These are phyloP conservation scores for Umimayanthus chanpuru DNA, from an alignment of 92 coral and sea anemone species.

Conservation along the genomic window DNA sequence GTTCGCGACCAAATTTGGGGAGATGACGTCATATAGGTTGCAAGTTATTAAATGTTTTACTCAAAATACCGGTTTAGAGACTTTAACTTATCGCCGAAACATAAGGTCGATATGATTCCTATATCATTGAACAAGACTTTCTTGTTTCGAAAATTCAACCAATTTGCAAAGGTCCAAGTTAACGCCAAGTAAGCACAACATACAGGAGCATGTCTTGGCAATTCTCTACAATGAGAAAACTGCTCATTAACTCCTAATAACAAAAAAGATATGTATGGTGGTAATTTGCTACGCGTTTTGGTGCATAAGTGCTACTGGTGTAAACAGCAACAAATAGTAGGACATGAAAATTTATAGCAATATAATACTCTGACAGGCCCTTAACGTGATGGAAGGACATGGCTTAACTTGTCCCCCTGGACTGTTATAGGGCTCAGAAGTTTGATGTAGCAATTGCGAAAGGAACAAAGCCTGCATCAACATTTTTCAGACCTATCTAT, in stretches of 20 bases:
- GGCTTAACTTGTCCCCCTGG: conserved; percentile 26
- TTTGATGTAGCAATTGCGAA: conserved; percentile 10
- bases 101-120: conserved; percentile 21
- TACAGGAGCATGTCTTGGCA: conserved; percentile 15
- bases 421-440: background rate
- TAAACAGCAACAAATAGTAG: conserved; percentile 23
- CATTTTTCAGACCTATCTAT: conserved; percentile 3
- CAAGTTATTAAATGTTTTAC: conserved; percentile 18
- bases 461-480: conserved; percentile 6
- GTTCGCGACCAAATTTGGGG: conserved; percentile 21
- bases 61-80: conserved; percentile 7
- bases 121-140: conserved; percentile 23
- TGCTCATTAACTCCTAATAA: conserved; percentile 21
- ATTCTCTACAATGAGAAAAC: conserved; percentile 5
- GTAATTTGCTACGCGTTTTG: conserved; percentile 26
- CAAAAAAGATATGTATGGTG: conserved; percentile 6
- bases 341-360: conserved; percentile 23
- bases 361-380: conserved; percentile 1
- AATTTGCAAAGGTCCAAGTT: conserved; percentile 13
- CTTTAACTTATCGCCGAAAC: conserved; percentile 11
- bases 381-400: conserved; percentile 16
- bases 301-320: conserved; percentile 26
- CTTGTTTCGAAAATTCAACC: conserved; percentile 23
- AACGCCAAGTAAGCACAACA: conserved; percentile 10
- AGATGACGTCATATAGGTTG: conserved; percentile 23